These are phyloP conservation scores for Hoplostethus atlanticus DNA, from an alignment of 2,797 vertebrate species.

Conservation along the genomic window DNA sequence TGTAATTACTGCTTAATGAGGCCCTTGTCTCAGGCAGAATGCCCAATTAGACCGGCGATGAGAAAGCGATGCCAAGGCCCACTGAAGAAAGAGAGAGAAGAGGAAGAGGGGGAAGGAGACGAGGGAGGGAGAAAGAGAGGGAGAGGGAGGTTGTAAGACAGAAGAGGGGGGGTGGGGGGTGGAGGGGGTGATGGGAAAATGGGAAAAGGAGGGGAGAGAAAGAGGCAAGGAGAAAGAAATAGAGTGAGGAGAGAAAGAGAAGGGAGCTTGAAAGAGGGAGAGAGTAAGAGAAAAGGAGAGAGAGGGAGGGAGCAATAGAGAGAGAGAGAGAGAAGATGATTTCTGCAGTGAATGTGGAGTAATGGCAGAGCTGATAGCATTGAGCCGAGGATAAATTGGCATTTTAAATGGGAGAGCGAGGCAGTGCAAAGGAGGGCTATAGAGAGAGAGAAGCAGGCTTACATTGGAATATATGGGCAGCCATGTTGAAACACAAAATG, in stretches of 20 bases:
- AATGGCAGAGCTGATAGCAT: constrained; percentile 83
- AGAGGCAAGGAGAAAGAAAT: constrained; percentile 67
- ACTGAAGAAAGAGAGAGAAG: constrained; percentile 72
- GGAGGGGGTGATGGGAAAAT: not conserved
- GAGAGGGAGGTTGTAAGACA: constrained; percentile 69
- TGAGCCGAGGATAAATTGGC: constrained; percentile 82
- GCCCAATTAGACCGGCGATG: constrained; percentile 96
- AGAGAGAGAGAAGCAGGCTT: constrained; percentile 69
- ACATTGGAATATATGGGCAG: constrained; percentile 76
- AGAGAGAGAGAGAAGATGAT: constrained; percentile 55
- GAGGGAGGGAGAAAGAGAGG: constrained; percentile 33
- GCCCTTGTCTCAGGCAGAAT: constrained; percentile 99
- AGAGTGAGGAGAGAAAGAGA: constrained; percentile 21
- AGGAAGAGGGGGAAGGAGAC: constrained; percentile 79
- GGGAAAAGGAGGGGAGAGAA: constrained; percentile 71
- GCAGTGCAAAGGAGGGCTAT: constrained; percentile 70
- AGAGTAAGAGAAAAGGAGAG: constrained; percentile 36
- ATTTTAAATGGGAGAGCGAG: constrained; percentile 83
- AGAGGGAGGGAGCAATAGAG: constrained; percentile 11
- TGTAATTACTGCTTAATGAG: constrained; percentile 99
- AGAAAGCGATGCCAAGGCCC: constrained; percentile 77
- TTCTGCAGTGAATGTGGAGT: constrained; percentile 79
- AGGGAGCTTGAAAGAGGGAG: constrained; percentile 16
- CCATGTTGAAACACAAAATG: constrained; percentile 85
- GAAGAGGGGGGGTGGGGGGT: constrained; percentile 38